Conservation (phyloP, 1,140 invertebrate species). For the Papilio polytes region DNA sequence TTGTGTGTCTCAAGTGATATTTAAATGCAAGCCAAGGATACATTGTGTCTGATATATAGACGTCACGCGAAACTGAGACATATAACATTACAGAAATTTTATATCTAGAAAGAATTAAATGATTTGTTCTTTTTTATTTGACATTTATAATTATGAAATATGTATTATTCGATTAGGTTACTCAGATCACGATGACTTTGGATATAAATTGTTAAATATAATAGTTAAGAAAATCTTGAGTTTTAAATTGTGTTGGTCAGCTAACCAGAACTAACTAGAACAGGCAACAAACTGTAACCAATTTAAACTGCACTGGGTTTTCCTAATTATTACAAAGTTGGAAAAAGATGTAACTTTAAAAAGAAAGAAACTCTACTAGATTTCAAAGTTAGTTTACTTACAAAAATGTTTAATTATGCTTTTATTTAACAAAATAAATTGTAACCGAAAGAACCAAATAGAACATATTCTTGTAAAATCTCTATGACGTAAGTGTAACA, state of each 20-base stretch:
- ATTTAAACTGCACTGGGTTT: no score
- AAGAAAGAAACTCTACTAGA: no score
- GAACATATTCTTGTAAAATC: neutral
- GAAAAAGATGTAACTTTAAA: no score
- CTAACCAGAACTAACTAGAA: no score
- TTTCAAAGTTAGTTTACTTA: no score
- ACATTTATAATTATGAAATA: neutral
- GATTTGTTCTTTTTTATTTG: slow-evolving; percentile 11
- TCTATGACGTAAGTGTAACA: neutral
- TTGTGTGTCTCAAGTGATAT: slow-evolving; percentile 34
- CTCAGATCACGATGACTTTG: neutral
- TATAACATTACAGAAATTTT: slow-evolving; percentile 12
- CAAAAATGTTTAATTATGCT: no score
- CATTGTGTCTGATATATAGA: neutral
- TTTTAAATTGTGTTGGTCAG: no score
- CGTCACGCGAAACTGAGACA: neutral
- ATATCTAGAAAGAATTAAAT: slow-evolving; percentile 8
- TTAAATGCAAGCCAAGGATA: slow-evolving; percentile 26
- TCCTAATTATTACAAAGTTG: no score
- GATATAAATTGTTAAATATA: neutral
- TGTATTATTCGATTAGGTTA: neutral
- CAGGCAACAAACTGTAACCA: no score
- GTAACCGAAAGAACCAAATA: neutral
- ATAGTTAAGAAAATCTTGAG: neutral
- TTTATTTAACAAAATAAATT: neutral